These are phyloP conservation scores for Marisa cornuarietis DNA, from an alignment of 1,140 invertebrate species.

Conservation along the genomic window DNA sequence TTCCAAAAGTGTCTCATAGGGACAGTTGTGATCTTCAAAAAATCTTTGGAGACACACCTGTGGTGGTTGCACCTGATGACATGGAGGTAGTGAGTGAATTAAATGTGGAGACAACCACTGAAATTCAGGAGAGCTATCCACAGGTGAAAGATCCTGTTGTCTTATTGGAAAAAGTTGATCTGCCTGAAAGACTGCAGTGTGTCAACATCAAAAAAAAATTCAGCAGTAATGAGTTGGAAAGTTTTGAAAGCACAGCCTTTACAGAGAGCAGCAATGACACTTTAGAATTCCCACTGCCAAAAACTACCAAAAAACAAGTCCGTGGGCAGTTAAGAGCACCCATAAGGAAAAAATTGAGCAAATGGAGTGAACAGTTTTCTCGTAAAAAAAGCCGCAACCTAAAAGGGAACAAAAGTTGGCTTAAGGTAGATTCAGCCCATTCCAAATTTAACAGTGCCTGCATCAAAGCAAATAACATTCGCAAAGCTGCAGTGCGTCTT, in stretches of 20 bases:
- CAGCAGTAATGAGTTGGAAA: neutral
- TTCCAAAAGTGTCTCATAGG: neutral
- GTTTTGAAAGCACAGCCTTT: too few relatives aligned
- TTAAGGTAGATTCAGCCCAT: neutral
- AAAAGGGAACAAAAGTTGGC: neutral
- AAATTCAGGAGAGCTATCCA: neutral
- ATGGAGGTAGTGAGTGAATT: constrained; percentile 8
- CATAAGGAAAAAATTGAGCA: neutral
- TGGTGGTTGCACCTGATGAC: neutral
- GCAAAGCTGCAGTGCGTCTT: neutral
- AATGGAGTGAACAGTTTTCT: neutral
- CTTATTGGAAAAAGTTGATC: constrained; percentile 16
- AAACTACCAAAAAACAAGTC: neutral
- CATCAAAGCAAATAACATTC: neutral
- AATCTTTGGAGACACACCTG: neutral
- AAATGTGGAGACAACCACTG: constrained; percentile 2
- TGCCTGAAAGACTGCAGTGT: neutral
- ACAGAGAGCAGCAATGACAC: neutral
- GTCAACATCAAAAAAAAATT: neutral
- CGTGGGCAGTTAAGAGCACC: neutral
- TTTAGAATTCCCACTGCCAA: neutral
- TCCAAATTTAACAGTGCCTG: neutral
- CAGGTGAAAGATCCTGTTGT: constrained; percentile 9
- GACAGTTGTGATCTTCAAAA: too few relatives aligned
- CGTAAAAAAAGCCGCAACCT: neutral